A percentile compares a stretch with the other conserved stretches of the same genome.
These are phyloP conservation scores for Caenorhabditis elegans DNA, from an alignment of 1,140 invertebrate species.

Conservation along the genomic window WBcel235 BX284605.5:20725501-20726000, in stretches of 20 bases:
- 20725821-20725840: conserved; percentile 61
- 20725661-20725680: no score
- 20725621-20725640: background rate
- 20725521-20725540: conserved; percentile 74
- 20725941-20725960: conserved; percentile 56
- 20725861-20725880: conserved; percentile 54
- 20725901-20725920: conserved; percentile 41
- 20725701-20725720: no score
- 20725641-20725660: background rate
- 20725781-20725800: no score
- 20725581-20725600: conserved; percentile 86
- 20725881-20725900: conserved; percentile 26
- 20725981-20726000: no score
- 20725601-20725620: conserved; percentile 62
- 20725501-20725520: conserved; percentile 54
- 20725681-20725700: no score
- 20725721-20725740: no score
- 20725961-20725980: conserved; percentile 60
- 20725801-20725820: conserved; percentile 56
- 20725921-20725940: conserved; percentile 61
- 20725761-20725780: no score
- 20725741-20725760: no score
- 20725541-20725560: conserved; percentile 75
- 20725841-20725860: conserved; percentile 56
- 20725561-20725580: conserved; percentile 78